These are phyloP conservation scores for Himalopsyche tibetana DNA, from an alignment of 2,888 invertebrate species.

Conservation along the genomic window DNA sequence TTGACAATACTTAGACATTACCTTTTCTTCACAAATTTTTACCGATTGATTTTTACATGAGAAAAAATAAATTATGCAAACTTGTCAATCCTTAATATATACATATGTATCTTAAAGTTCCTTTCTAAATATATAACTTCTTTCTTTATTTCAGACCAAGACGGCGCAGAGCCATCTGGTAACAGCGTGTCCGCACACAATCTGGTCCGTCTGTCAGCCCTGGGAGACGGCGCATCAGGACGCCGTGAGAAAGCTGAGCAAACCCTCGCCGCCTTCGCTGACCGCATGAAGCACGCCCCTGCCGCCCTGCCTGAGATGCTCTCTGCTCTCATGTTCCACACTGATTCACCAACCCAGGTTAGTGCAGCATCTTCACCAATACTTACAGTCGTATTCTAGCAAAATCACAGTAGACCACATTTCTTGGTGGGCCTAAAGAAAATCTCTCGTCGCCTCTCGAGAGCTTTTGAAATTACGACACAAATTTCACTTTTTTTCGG, in stretches of 20 bases:
- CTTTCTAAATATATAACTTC: too few relatives aligned
- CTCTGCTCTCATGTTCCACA: conserved; percentile 82
- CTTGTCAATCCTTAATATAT: conserved; percentile 19
- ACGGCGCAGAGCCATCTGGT: conserved; percentile 95
- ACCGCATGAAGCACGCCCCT: conserved; percentile 80
- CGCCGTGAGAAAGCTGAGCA: conserved; percentile 77
- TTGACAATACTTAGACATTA: too few relatives aligned
- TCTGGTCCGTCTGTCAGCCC: conserved; percentile 83
- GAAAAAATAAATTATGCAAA: neutral
- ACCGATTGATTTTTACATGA: too few relatives aligned
- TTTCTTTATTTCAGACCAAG: conserved; percentile 83
- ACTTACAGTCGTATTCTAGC: too few relatives aligned
- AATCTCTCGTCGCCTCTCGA: too few relatives aligned
- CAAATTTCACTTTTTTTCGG: too few relatives aligned
- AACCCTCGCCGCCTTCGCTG: conserved; percentile 79
- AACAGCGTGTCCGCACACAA: conserved; percentile 93
- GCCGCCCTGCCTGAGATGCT: conserved; percentile 86
- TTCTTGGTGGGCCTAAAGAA: too few relatives aligned
- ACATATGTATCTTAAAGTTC: too few relatives aligned
- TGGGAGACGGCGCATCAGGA: conserved; percentile 71
- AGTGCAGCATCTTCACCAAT: conserved; percentile 21
- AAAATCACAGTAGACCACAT: too few relatives aligned
- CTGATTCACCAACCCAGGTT: conserved; percentile 86
- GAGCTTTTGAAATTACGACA: too few relatives aligned
- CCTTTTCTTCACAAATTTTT: too few relatives aligned